Percentiles rank a stretch among this genome's conserved stretches.
These are phyloP conservation scores for Nysson spinosus DNA, from an alignment of 2,888 invertebrate genomes.

Conservation along the genomic window DNA sequence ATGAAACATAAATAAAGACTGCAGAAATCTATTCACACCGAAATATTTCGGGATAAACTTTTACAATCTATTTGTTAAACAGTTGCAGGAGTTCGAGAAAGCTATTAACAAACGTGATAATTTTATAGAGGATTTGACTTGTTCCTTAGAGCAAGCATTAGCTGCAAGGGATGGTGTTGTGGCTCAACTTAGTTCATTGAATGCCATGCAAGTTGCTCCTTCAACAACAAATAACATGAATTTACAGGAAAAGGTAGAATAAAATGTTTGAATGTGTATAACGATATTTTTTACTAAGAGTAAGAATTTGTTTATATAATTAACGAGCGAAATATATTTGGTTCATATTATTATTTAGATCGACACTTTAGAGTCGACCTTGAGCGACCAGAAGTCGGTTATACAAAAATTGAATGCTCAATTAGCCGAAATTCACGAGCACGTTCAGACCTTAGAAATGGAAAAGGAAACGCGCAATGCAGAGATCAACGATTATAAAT, in stretches of 20 bases:
- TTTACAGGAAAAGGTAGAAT: conserved; percentile 61
- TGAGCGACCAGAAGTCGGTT: conserved; percentile 57
- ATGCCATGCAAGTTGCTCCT: conserved; percentile 80
- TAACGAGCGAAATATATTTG: too few species aligned
- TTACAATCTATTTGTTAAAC: conserved; percentile 35
- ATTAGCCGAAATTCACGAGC: conserved; percentile 58
- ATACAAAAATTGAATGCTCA: conserved; percentile 60
- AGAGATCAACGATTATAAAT: conserved; percentile 72
- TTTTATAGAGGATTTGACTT: conserved; percentile 85
- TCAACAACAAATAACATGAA: conserved; percentile 69
- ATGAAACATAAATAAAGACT: too few species aligned
- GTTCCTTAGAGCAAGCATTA: conserved; percentile 84
- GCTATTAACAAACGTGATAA: conserved; percentile 84
- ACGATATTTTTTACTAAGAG: too few species aligned
- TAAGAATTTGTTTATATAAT: too few species aligned
- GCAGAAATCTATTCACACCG: too few species aligned
- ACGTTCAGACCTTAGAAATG: conserved; percentile 77
- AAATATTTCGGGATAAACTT: too few species aligned
- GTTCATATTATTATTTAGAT: too few species aligned
- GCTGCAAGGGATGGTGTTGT: conserved; percentile 82
- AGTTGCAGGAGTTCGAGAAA: conserved; percentile 84
- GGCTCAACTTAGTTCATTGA: conserved; percentile 80
- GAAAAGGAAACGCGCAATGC: conserved; percentile 80
- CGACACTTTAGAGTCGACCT: conserved; percentile 64
- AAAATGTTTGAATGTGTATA: not conserved